These are phyloP conservation scores for Muntiacus reevesi DNA, from an alignment of 2,113 vertebrate species.

Conservation along the genomic window DNA sequence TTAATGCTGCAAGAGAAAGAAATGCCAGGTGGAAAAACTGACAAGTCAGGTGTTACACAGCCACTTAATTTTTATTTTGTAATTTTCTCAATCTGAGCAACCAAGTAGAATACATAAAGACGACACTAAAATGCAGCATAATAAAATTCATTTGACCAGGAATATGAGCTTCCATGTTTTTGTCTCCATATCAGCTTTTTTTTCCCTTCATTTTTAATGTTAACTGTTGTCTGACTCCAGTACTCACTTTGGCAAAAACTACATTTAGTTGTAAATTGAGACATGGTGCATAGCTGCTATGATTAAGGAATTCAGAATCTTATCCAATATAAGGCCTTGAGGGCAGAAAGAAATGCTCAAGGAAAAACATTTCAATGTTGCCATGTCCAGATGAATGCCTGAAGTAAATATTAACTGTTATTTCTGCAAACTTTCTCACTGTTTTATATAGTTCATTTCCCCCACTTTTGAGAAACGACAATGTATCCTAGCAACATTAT, in stretches of 20 bases:
- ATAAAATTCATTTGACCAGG: conserved; percentile 70
- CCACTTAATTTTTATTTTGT: conserved; percentile 72
- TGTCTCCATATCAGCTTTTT: conserved; percentile 48
- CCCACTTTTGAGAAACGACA: not conserved
- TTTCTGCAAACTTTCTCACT: conserved; percentile 55
- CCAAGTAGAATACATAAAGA: conserved; percentile 66
- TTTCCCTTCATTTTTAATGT: conserved; percentile 42
- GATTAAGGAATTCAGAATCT: conserved; percentile 75
- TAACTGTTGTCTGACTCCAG: conserved; percentile 65
- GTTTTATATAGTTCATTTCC: conserved; percentile 50
- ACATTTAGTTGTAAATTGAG: conserved; percentile 67
- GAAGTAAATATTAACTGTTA: conserved; percentile 67
- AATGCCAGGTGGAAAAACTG: conserved; percentile 64
- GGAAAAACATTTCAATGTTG: conserved; percentile 33
- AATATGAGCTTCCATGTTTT: conserved; percentile 64
- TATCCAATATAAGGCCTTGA: not conserved
- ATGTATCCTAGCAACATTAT: not conserved
- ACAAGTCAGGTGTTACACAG: conserved; percentile 68
- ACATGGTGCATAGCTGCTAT: conserved; percentile 51
- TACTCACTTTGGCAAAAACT: conserved; percentile 63
- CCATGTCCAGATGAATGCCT: not conserved
- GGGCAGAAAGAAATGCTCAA: conserved; percentile 67
- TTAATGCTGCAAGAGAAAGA: conserved; percentile 35
- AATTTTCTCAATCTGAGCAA: conserved; percentile 60
- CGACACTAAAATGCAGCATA: conserved; percentile 37